Evolutionary conservation across 2,888 invertebrate species (phyloP).

Genomic region (Alviniconcha strummeri): DNA sequence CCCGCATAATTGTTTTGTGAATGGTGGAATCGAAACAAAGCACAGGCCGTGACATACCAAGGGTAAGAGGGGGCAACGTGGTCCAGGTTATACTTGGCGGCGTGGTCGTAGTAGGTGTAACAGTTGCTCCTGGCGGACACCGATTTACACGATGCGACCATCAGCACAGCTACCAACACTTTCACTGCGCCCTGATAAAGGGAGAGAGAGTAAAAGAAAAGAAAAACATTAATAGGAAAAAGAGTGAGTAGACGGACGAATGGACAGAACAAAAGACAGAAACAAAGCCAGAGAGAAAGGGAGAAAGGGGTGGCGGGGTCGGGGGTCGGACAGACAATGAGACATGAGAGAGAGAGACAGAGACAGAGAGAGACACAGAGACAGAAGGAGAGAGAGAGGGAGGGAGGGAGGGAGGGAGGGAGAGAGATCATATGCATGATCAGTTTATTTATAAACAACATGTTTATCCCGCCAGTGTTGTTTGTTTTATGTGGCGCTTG

Average conservation of each 20-base stretch:
- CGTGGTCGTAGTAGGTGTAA: slow-evolving; percentile 28
- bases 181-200: not conserved
- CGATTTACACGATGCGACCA: not conserved
- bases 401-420: too few relatives aligned
- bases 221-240: not conserved
- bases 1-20: too few relatives aligned
- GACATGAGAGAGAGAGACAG: not conserved
- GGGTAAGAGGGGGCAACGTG: slow-evolving; percentile 10
- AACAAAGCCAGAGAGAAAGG: too few relatives aligned
- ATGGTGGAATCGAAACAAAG: too few relatives aligned
- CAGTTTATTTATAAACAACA: too few relatives aligned
- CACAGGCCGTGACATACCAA: not conserved
- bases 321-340: too few relatives aligned
- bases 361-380: not conserved
- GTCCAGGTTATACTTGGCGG: slow-evolving; percentile 25
- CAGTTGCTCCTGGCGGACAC: not conserved
- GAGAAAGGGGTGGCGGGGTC: too few relatives aligned
- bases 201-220: not conserved
- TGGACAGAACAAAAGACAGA: too few relatives aligned
- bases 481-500: too few relatives aligned
- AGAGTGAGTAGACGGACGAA: not conserved
- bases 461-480: too few relatives aligned
- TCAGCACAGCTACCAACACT: not conserved
- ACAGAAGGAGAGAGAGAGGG: not conserved
- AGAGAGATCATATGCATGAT: too few relatives aligned